Conservation (phyloP, 2,113 vertebrate genomes). For the Ctenodactylus gundi region DNA sequence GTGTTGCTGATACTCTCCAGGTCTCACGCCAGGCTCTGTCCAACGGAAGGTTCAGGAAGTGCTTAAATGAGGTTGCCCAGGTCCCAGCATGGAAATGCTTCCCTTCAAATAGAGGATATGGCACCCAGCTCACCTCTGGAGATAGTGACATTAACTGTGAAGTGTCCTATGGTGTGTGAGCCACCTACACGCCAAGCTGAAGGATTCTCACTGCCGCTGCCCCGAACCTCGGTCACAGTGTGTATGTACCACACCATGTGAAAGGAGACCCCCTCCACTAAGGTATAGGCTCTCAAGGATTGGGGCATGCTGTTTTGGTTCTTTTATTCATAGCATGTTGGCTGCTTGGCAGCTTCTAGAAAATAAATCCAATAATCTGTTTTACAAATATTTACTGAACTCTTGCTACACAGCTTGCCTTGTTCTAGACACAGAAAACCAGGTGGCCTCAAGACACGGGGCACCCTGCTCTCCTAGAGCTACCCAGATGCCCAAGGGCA, state of each 20-base stretch:
- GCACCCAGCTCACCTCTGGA: accelerated
- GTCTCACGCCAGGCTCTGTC: no score
- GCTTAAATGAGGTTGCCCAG: accelerated
- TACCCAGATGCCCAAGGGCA: accelerated
- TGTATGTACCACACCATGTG: accelerated
- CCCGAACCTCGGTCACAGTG: accelerated
- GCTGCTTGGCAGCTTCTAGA: not conserved
- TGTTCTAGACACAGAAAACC: not conserved
- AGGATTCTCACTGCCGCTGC: accelerated
- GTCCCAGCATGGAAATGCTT: accelerated
- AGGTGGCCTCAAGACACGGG: no score
- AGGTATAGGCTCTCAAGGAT: accelerated
- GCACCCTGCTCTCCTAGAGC: no score
- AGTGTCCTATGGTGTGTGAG: accelerated
- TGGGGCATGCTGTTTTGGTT: not conserved
- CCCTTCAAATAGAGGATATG: not conserved
- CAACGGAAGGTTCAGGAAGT: accelerated
- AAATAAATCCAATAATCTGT: not conserved
- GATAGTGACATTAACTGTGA: accelerated
- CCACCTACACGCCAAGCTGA: accelerated
- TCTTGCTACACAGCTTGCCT: not conserved
- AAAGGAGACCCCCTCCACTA: not conserved
- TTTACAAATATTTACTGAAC: not conserved
- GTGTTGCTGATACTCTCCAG: no score
- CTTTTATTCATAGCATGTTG: not conserved